phyloP scores from a whole-genome alignment of 2,888 invertebrate genomes.

The Diploptera punctata region DNA sequence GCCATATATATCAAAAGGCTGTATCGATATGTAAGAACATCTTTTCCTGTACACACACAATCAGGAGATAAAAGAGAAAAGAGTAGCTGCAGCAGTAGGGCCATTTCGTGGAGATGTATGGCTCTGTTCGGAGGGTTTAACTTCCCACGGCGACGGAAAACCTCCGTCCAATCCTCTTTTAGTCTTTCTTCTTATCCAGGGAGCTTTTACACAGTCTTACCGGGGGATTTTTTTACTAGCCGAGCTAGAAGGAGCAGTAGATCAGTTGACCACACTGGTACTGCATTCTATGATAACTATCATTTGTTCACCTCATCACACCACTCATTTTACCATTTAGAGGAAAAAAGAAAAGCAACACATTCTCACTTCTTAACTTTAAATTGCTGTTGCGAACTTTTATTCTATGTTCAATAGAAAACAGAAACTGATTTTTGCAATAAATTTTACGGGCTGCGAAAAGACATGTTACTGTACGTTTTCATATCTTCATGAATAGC shows the following conservation, averaged over 20 bases:
- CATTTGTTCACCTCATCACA: constrained; percentile 18
- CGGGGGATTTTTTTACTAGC: constrained; percentile 13
- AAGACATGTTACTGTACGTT: no score
- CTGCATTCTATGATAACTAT: neutral
- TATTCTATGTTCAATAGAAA: no score
- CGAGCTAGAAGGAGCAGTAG: constrained; percentile 6
- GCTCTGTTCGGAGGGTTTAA: constrained; percentile 33
- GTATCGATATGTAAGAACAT: no score
- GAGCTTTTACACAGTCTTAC: constrained; percentile 15
- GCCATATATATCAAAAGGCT: no score
- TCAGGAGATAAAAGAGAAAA: neutral
- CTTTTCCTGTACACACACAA: neutral
- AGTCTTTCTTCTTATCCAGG: constrained; percentile 14
- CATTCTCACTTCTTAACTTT: no score
- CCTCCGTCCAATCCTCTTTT: constrained; percentile 25
- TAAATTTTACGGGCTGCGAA: no score
- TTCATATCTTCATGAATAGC: no score
- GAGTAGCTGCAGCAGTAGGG: neutral
- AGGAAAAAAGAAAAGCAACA: neutral
- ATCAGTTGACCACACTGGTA: constrained; percentile 18
- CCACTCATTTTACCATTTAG: constrained; percentile 14
- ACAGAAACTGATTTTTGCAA: no score
- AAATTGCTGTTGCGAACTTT: no score
- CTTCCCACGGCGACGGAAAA: constrained; percentile 20
- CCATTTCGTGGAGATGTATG: constrained; percentile 25